Percentiles rank a stretch among this genome's conserved stretches.
Evolutionary conservation across 2,888 invertebrate genomes (phyloP).

Genomic region (Electrophaes corylata): DNA sequence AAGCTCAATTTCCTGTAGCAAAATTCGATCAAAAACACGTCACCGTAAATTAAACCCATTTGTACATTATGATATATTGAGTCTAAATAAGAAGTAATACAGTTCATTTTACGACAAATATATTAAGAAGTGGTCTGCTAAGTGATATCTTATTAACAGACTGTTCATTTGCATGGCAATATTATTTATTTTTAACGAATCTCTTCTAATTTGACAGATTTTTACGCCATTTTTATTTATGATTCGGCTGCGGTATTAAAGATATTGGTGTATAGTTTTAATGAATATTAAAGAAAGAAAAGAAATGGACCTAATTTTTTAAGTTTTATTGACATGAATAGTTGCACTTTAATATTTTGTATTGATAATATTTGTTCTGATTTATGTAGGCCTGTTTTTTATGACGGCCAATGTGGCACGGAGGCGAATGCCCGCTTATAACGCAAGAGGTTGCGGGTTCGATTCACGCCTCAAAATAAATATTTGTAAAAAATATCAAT

Average conservation of each 20-base stretch:
- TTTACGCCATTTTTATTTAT: slow-evolving; percentile 34
- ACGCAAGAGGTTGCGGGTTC: no score
- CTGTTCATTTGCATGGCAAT: slow-evolving; percentile 37
- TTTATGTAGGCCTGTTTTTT: no score
- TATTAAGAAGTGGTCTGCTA: neutral
- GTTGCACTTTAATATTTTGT: no score
- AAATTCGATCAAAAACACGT: neutral
- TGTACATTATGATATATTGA: neutral
- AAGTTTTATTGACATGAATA: neutral
- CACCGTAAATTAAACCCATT: neutral
- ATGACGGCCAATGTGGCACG: no score
- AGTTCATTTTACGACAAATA: neutral
- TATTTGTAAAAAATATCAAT: no score
- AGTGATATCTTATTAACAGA: slow-evolving; percentile 20
- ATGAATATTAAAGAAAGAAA: slow-evolving; percentile 18
- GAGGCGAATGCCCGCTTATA: no score
- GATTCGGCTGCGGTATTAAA: slow-evolving; percentile 20
- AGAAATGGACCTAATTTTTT: neutral
- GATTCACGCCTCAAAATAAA: no score
- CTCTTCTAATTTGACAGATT: slow-evolving; percentile 40
- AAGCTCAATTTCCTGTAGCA: neutral
- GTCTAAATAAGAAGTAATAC: neutral
- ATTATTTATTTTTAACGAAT: slow-evolving; percentile 39
- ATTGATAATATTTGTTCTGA: slow-evolving; percentile 5
- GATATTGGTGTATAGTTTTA: slow-evolving; percentile 15